Conservation (phyloP, 1,140 invertebrate genomes). For the Globodera ellingtonae region DNA sequence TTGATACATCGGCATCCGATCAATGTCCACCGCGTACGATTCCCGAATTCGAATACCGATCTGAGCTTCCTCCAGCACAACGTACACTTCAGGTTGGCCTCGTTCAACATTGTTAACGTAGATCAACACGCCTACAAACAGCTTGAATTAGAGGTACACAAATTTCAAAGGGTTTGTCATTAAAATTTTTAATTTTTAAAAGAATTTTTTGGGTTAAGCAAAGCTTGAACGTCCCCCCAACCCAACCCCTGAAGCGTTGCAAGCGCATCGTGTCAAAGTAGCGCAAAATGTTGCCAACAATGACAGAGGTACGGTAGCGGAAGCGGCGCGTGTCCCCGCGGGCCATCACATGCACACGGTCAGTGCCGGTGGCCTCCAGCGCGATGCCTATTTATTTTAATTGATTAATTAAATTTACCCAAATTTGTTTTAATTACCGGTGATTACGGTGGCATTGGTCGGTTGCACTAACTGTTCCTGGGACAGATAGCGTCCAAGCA, state of each 20-base stretch:
- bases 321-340: conserved; percentile 63
- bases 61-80: conserved; percentile 65
- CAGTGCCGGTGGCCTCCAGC: conserved; percentile 63
- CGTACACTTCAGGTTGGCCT: conserved; percentile 64
- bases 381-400: conserved; percentile 45
- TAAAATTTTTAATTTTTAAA: too few species aligned
- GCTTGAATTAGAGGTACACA: conserved; percentile 1
- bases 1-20: conserved; percentile 63
- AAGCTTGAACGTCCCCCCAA: too few species aligned
- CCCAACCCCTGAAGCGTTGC: conserved; percentile 59
- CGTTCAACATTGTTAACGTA: conserved; percentile 65
- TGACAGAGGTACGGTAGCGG: conserved; percentile 62
- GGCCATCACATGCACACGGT: conserved; percentile 61
- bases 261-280: conserved; percentile 65
- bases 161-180: too few species aligned
- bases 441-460: conserved; percentile 65
- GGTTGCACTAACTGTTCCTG: conserved; percentile 64
- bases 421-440: conserved; percentile 13
- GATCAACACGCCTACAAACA: conserved; percentile 56
- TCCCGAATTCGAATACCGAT: conserved; percentile 63
- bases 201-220: too few species aligned
- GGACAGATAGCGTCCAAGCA: conserved; percentile 58
- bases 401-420: background rate
- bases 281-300: conserved; percentile 64
- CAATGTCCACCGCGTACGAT: conserved; percentile 63